Evolutionary conservation across 2,888 invertebrate genomes (phyloP), one percentile per base, ranked within the genome.

Genomic region (Torymus auratus): DNA sequence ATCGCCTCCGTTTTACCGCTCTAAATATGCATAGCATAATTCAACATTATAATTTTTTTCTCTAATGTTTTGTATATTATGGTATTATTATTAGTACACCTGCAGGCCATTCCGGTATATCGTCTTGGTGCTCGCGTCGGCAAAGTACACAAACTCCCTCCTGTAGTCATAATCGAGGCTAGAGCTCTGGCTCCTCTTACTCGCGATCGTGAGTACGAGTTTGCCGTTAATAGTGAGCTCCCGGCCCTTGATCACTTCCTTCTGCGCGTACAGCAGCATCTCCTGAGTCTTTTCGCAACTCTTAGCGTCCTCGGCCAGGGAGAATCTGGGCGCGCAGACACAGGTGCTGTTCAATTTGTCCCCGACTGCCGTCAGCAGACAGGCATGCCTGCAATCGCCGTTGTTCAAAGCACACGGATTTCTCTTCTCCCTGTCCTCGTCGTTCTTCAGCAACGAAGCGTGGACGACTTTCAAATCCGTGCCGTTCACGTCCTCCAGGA

Each of bases 191-290:
- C 70, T 60, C 2, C 58, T n/a, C 1, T 3, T 17, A 2, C 11
- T 23, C 11, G 60, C 58, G 1, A 60, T 17, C 14, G 60, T 4
- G 2, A 41, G 7, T 1, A 60, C 50, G 10, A 71, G 13, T 7
- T 64, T 41, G 0, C 10, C 64, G 14, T 15, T 7, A 4, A 10
- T 12, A 1, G 41, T 17, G 5, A 71, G 50, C 2, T 13, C 58
- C 11, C 60, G 58, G 10, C 23, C 70, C 12, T 17, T 28, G 60
- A 71, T 71, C 50, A 71, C 70, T 14, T 71, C 70, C 7, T 60
- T 58, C 50, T 71, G 70, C 10, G 70, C 60, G 14, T 71, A 71
- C 14, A 71, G 15, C 50, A 71, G 58, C 15, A 71, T 13, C 60
- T 71, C 70, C n/a, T 60, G n/a, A 1, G 28, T 15, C 15, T 17